Evolutionary conservation across 2,888 invertebrate genomes (phyloP).

Genomic region (Apamea monoglypha): DNA sequence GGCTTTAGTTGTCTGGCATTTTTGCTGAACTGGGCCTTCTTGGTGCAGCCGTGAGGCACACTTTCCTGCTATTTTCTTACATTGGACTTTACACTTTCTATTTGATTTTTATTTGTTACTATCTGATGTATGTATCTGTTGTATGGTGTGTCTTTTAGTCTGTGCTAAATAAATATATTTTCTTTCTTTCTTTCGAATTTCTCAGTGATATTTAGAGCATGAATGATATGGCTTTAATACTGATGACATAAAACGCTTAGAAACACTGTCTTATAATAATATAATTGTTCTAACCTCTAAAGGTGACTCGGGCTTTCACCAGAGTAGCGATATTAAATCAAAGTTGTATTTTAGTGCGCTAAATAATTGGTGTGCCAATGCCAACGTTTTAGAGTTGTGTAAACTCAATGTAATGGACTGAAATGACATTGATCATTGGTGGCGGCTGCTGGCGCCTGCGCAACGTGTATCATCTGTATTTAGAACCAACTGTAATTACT

Average conservation of each 20-base stretch:
- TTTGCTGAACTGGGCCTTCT: too few relatives aligned
- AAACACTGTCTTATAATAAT: not conserved
- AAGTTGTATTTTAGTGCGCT: constrained; percentile 12
- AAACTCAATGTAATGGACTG: constrained; percentile 44
- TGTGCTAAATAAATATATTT: too few relatives aligned
- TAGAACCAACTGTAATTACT: constrained; percentile 18
- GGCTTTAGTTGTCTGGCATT: too few relatives aligned
- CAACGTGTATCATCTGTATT: constrained; percentile 32
- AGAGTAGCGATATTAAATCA: not conserved
- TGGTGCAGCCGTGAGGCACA: too few relatives aligned
- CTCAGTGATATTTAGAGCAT: too few relatives aligned
- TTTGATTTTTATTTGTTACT: too few relatives aligned
- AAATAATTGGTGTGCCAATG: constrained; percentile 27
- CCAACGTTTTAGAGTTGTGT: constrained; percentile 33
- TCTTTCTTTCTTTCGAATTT: too few relatives aligned
- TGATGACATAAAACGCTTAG: not conserved
- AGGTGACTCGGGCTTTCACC: not conserved
- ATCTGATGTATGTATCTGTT: too few relatives aligned
- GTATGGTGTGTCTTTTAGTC: too few relatives aligned
- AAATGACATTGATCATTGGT: constrained; percentile 48
- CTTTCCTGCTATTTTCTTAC: too few relatives aligned
- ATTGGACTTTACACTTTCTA: too few relatives aligned
- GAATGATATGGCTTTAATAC: not conserved
- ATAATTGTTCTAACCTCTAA: not conserved
- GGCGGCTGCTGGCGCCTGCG: constrained; percentile 4